A percentile compares a stretch with the other conserved stretches of the same genome.
Conservation (phyloP, 2,888 invertebrate species). For the Drosophila bunnanda region DNA sequence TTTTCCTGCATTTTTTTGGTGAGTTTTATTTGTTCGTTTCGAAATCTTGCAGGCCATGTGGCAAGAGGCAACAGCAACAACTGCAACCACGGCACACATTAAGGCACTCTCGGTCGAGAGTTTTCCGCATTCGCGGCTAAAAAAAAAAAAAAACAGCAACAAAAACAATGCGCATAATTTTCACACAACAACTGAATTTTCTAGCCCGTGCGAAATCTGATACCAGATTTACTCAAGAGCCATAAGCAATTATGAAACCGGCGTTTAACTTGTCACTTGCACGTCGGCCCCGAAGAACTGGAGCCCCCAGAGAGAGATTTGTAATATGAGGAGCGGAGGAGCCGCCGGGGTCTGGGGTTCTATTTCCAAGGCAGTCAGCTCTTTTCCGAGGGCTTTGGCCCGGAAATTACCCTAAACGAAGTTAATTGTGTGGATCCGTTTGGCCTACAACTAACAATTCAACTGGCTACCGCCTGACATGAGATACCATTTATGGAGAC, state of each 20-base stretch:
- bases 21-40: slow-evolving; percentile 11
- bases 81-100: slow-evolving; percentile 26
- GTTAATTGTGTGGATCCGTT: slow-evolving; percentile 72
- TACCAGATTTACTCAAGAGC: slow-evolving; percentile 70
- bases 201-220: slow-evolving; percentile 68
- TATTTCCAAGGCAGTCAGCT: slow-evolving; percentile 1
- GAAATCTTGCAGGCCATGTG: slow-evolving; percentile 33
- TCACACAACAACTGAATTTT: slow-evolving; percentile 48
- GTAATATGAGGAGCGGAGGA: slow-evolving; percentile 22
- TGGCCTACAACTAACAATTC: slow-evolving; percentile 50
- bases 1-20: not conserved
- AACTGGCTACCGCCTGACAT: slow-evolving; percentile 19
- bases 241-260: slow-evolving; percentile 74
- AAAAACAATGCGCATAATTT: slow-evolving; percentile 29
- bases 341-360: not conserved
- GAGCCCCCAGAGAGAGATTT: slow-evolving; percentile 25
- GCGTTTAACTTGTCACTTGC: slow-evolving; percentile 76
- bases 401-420: slow-evolving; percentile 48
- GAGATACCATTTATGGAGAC: slow-evolving; percentile 26
- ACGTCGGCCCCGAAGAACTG: slow-evolving; percentile 35
- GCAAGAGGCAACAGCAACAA: slow-evolving; percentile 20
- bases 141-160: slow-evolving; percentile 35
- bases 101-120: slow-evolving; percentile 16
- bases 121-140: slow-evolving; percentile 43
- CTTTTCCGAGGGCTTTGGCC: slow-evolving; percentile 25